Percentiles rank a stretch among this genome's conserved stretches.
These are phyloP conservation scores for Hipposideros larvatus DNA, from an alignment of 2,797 vertebrate genomes.

Conservation along the genomic window DNA sequence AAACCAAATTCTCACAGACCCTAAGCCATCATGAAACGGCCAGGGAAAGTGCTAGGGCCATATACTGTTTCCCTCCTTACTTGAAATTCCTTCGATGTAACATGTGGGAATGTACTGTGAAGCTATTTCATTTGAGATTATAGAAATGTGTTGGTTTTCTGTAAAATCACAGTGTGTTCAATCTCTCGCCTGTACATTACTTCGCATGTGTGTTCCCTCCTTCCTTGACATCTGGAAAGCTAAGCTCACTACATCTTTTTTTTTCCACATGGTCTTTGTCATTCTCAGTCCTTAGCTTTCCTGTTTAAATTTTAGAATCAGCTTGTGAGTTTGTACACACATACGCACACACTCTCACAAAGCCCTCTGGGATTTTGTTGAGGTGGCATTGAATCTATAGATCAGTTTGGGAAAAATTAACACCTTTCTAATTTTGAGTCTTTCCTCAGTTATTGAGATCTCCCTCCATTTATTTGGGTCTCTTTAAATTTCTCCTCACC, in stretches of 20 bases:
- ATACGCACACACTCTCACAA: fast-evolving
- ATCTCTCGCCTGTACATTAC: fast-evolving
- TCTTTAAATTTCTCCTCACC: background rate
- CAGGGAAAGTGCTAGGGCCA: background rate
- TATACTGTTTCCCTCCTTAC: background rate
- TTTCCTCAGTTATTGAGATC: background rate
- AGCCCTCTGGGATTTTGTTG: background rate
- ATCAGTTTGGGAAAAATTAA: background rate
- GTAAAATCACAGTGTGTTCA: background rate
- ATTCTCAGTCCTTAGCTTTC: background rate
- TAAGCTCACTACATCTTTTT: fast-evolving
- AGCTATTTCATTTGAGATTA: background rate
- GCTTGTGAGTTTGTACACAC: background rate
- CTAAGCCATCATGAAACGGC: fast-evolving
- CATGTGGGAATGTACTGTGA: background rate
- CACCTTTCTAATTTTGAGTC: background rate
- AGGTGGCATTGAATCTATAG: background rate
- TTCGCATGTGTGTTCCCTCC: no score
- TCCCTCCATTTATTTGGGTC: no score
- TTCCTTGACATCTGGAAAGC: background rate
- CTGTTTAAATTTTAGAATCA: background rate
- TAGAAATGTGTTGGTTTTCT: background rate
- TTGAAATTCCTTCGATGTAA: no score
- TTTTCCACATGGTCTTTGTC: background rate
- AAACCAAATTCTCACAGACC: background rate